Base-by-base conservation (phyloP, 2,797 vertebrate genomes). In the Rhodeus uyekii region DNA sequence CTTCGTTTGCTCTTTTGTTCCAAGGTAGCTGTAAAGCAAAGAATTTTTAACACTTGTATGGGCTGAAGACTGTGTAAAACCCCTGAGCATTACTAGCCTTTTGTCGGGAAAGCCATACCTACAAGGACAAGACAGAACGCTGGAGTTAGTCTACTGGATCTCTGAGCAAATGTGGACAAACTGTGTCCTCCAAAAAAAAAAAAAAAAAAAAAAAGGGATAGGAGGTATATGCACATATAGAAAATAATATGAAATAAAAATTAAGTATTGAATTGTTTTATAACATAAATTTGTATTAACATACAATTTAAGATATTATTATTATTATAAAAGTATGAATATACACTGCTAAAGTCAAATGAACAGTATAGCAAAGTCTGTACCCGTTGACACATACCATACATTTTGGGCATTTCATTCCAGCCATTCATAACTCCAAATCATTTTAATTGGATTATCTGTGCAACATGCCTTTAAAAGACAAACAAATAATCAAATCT, bases 51-150 rank as follows among this genome's bases (percentile, higher is more conserved):
- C 88, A 94, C 93, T 95, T 92, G 94, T 93, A 94, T 94, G 92
- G 94, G 94, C 93, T 95, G 94, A 94, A 94, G 92, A 92, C 93
- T 95, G 94, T 94, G 50, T 77, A 58, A 76, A 65, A 76, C 72
- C 94, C 94, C 94, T 95, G 94, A 95, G 94, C 93, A 94, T 93
- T 95, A 83, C 81, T 97, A 99, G 97, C 98, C 98, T 97, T 99
- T 99, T 96, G 98, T 98, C 95, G 97, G 97, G 95, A 99, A 99
- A 96, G 98, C 98, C 98, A 99, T 98, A 99, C 98, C 98, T 99
- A 95, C 95, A 95, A 94, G 95, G 96, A 96, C 95, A 96, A 96
- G 96, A 97, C 96, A 98, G 95, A 97, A 92, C 91, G 95, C 97
- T 95, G 90, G 93, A 94, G 94, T 92, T 88, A 88, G 86, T 80